phyloP scores from a whole-genome alignment of 2,113 vertebrate genomes.

The Ictalurus furcatus region DNA sequence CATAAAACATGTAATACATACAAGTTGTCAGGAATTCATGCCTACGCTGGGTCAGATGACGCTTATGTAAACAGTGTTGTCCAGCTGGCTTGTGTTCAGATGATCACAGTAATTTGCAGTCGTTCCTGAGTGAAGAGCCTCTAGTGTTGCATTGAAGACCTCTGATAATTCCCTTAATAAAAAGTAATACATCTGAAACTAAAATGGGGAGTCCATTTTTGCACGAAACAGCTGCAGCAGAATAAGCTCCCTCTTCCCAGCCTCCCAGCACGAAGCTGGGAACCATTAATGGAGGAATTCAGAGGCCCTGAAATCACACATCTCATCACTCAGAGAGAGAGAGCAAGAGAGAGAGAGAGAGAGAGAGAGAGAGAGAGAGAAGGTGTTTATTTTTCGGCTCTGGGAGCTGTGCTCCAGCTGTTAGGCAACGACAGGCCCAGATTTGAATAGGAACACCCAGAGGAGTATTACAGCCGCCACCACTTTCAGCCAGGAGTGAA shows the following conservation, averaged over 20 bases:
- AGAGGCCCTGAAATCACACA: constrained; percentile 57
- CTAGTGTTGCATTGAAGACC: not conserved
- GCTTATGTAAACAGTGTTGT: constrained; percentile 25
- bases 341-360: constrained; percentile 24
- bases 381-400: constrained; percentile 53
- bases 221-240: constrained; percentile 25
- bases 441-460: constrained; percentile 52
- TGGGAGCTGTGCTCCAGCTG: constrained; percentile 49
- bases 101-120: not conserved
- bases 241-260: constrained; percentile 38
- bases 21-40: constrained; percentile 2
- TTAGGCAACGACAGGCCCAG: constrained; percentile 49
- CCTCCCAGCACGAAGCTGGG: constrained; percentile 49
- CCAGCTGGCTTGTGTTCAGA: constrained; percentile 19
- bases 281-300: constrained; percentile 59
- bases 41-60: not conserved
- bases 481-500: constrained; percentile 47
- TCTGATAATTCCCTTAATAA: constrained; percentile 19
- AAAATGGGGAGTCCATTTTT: not conserved
- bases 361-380: constrained; percentile 35
- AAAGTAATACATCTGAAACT: not conserved
- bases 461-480: constrained; percentile 46
- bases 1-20: constrained; percentile 11
- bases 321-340: constrained; percentile 43
- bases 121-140: not conserved